Percentiles rank a stretch among this genome's conserved stretches.
phyloP scores from a whole-genome alignment of 2,888 invertebrate genomes.

The Pocota personata region DNA sequence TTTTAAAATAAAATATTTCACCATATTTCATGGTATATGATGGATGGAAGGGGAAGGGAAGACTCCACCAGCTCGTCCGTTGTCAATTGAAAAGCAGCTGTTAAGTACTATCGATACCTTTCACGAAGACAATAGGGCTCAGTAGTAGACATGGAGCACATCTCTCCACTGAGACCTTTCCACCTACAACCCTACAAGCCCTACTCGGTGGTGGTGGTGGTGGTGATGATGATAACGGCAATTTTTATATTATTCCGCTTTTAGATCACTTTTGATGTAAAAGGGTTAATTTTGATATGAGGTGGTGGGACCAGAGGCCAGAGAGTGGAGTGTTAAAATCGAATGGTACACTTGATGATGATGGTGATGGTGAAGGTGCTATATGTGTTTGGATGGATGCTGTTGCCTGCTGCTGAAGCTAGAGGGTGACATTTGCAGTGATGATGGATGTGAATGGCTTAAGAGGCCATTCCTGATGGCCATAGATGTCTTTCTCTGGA shows the following conservation, averaged over 20 bases:
- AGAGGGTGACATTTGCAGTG: slow-evolving; percentile 70
- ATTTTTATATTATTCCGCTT: slow-evolving; percentile 72
- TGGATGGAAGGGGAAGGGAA: neutral
- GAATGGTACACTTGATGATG: slow-evolving; percentile 57
- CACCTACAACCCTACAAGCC: neutral
- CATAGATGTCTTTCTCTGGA: slow-evolving; percentile 55
- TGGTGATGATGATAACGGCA: slow-evolving; percentile 69
- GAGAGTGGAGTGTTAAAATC: slow-evolving; percentile 42
- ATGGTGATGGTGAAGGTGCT: slow-evolving; percentile 27
- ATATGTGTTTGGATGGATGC: slow-evolving; percentile 4
- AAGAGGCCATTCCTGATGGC: slow-evolving; percentile 63
- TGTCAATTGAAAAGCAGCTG: slow-evolving; percentile 72
- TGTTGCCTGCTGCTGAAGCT: slow-evolving; percentile 54
- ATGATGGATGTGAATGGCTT: slow-evolving; percentile 68
- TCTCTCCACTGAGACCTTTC: slow-evolving; percentile 21
- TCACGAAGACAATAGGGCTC: slow-evolving; percentile 67
- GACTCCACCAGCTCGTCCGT: slow-evolving; percentile 36
- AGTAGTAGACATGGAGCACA: slow-evolving; percentile 53
- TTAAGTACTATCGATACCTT: slow-evolving; percentile 73
- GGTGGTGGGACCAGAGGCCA: slow-evolving; percentile 3
- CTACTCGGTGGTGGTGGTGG: neutral
- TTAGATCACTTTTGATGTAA: slow-evolving; percentile 73
- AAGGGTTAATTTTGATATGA: slow-evolving; percentile 69
- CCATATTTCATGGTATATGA: slow-evolving; percentile 26
- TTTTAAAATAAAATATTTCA: slow-evolving; percentile 69